Percentiles rank a stretch among this genome's conserved stretches.
Evolutionary conservation across 2,888 invertebrate species (phyloP).

Genomic region (Cheilosia vulpina): DNA sequence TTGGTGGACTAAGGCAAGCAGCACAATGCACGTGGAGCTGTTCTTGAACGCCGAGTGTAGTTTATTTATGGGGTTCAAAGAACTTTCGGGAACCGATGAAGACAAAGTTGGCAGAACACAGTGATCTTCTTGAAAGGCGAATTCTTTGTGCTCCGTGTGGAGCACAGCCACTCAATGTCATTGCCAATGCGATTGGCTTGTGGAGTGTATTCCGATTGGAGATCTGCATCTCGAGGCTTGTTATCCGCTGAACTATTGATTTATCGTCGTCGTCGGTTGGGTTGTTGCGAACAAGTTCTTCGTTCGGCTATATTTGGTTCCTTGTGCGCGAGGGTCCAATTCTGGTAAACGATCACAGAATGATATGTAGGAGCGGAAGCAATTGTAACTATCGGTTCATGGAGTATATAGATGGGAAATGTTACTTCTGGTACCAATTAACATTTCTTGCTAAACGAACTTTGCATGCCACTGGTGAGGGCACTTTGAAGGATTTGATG

Average conservation of each 20-base stretch:
- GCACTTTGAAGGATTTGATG: slow-evolving; percentile 31
- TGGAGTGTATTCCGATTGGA: slow-evolving; percentile 22
- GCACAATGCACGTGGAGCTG: not conserved
- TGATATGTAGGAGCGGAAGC: slow-evolving; percentile 58
- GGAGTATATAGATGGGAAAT: slow-evolving; percentile 2
- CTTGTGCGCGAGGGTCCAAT: slow-evolving; percentile 42
- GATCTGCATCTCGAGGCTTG: slow-evolving; percentile 69
- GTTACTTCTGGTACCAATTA: slow-evolving; percentile 13
- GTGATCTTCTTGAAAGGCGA: slow-evolving; percentile 61
- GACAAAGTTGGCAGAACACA: slow-evolving; percentile 64
- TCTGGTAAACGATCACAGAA: slow-evolving; percentile 59
- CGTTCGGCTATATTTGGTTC: slow-evolving; percentile 55
- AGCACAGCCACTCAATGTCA: slow-evolving; percentile 67
- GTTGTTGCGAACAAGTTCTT: slow-evolving; percentile 57
- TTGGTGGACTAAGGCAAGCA: slow-evolving; percentile 49
- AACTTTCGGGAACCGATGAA: slow-evolving; percentile 49
- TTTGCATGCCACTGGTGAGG: slow-evolving; percentile 6
- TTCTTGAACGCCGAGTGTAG: slow-evolving; percentile 19
- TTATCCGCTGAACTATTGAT: slow-evolving; percentile 60
- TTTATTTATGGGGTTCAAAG: slow-evolving; percentile 66
- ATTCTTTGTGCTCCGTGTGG: slow-evolving; percentile 72
- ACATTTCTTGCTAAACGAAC: slow-evolving; percentile 4
- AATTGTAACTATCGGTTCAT: not conserved
- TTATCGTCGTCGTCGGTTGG: slow-evolving; percentile 48
- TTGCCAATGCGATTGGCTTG: slow-evolving; percentile 66